Evolutionary conservation across 2,113 vertebrate species (phyloP).

Genomic region (Cricetomys ansorgei): DNA sequence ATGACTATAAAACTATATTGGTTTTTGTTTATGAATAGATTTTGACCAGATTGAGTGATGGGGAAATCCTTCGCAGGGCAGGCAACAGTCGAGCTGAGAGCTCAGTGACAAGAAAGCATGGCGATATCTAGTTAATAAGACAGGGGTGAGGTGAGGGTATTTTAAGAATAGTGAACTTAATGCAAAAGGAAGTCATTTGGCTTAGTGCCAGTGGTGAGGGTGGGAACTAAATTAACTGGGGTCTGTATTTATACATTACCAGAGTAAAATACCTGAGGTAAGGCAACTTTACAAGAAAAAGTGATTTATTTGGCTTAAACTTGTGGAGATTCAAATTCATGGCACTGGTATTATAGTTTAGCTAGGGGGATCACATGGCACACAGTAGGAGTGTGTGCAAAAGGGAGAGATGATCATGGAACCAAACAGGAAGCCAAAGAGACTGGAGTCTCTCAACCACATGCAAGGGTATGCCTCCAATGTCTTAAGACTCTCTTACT

Average conservation of each 20-base stretch:
- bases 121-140: neutral
- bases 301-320: neutral
- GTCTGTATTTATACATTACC: neutral
- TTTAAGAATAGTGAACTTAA: neutral
- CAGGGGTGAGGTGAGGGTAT: neutral
- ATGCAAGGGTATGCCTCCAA: neutral
- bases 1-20: neutral
- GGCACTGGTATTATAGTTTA: too few relatives aligned
- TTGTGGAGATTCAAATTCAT: neutral
- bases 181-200: neutral
- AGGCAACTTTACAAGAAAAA: neutral
- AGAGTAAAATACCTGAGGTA: neutral
- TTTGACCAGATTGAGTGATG: neutral
- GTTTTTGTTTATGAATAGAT: neutral
- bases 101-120: neutral
- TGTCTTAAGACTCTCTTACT: neutral
- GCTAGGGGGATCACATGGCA: neutral
- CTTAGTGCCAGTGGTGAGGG: neutral
- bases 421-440: neutral
- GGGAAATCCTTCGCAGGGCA: neutral
- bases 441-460: neutral
- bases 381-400: neutral
- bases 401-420: too few relatives aligned
- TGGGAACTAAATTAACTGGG: neutral
- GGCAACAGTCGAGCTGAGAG: neutral